Evolutionary conservation across 2,113 vertebrate genomes (phyloP), one percentile per base, ranked within the genome.

Genomic region (Sterna hirundo): DNA sequence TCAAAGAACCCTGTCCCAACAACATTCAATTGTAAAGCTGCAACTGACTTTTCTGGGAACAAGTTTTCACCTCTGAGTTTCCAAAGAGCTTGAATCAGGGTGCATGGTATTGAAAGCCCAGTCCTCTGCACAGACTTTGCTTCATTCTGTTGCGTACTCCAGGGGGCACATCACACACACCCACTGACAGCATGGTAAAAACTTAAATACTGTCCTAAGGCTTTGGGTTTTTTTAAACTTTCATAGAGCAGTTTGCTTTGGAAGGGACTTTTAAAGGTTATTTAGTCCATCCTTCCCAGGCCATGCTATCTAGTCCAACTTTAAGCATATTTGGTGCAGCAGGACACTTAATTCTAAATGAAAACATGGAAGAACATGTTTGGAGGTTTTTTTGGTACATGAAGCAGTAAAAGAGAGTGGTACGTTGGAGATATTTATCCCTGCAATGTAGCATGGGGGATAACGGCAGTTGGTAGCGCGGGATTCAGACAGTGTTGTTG

Each of bases 371-470:
- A 51, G 6, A 68, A 62, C 20, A 11, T 38, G 47, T 49, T 49
- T 49, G 8, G 17, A 42, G 5, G 0, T 1, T 10, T 3, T 42
- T 86, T 55, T 55, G 7, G 34, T 51, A 46, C 5, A 34, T 3
- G 36, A 26, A 18, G 10, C 46, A 61, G 15, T 61, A 49, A 44
- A 55, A 57, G 14, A 1, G 4, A 55, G 32, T 22, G 27, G 11
- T 38, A 11, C 20, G 11, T 78, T 6, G 6, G 36, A 57, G 10
- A 7, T 83, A 16, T 61, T 55, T 66, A 21, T 60, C n/a, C 42
- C 40, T 60, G 32, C 49, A 38, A 3, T 15, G n/a, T 13, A 6
- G 1, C 29, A 9, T 8, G 11, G 38, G 29, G 38, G 10, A 42
- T 42, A 36, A 42, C 0, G 3, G 8, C 57, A 83, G 40, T 27